Base-by-base conservation (phyloP, 1,140 invertebrate species). In the Trachymyrmex cornetzi region DNA sequence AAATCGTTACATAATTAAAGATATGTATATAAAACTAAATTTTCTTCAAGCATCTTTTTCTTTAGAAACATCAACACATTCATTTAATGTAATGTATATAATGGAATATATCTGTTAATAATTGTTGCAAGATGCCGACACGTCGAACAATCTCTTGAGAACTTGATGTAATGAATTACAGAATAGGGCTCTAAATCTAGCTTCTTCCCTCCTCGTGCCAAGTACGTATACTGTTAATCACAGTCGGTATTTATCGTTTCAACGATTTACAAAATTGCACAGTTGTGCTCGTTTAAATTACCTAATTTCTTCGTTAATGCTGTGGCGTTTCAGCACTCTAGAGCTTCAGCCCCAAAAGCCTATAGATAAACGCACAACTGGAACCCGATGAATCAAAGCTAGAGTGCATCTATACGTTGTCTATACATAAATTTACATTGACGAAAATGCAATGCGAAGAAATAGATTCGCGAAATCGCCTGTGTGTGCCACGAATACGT, bases 91-190 rank as follows among this genome's bases (percentile, higher is more conserved):
- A 38, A 27, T 95, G 95, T 80, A 93, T 94, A 3, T 94, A 93
- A 81, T 96, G 93, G 3, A 96, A 92, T 38, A 96, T 87, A 90
- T 96, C 96, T 7, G 93, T 94, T 0, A 96, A 89, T 84, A 97
- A 87, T 85, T 96, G 95, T 91, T 96, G 96, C 30, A 96, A 91
- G 24, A 96, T 92, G 2, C 96, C 95, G 19, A 92, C 88, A 87
- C 95, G 96, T 87, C 95, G 89, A 38, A 93, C 93, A 71, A 93
- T 92, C 88, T 94, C 93, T 85, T 93, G 92, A 48, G 92, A 88
- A 61, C 80, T 93, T 63, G 92, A 71, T 86, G 6, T 34, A 34
- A 34, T 34, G 9, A 38, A 38, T 38, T 38, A 38, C 38, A 38
- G 38, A 38, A 38, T 38, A 38, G 1, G 7, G 38, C 9, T 9